Evolutionary conservation across 2,888 invertebrate genomes (phyloP), one percentile per base, ranked within the genome.

Genomic region (Dasysyrphus albostriatus): DNA sequence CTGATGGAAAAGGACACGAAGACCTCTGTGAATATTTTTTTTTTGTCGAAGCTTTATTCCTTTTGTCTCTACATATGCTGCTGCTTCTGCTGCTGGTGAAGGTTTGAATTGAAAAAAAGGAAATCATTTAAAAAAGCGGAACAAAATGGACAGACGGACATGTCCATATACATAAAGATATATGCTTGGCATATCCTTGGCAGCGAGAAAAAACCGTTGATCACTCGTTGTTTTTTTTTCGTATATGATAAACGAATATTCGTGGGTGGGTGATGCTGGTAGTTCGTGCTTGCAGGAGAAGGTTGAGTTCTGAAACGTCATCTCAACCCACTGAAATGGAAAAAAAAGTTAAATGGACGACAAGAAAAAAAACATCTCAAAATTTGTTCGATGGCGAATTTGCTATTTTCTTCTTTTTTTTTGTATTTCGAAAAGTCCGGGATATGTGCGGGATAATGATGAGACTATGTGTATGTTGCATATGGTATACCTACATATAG

Each of bases 31-130:
- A 29, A 70, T 16, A 14, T 49, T 56, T 63, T 56, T n/a, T 69
- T 56, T 69, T 77, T 79, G 32, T 61, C 39, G 16, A 29, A 29
- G 19, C 54, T 67, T 75, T 61, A 39, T 51, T 77, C 59, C 77
- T 82, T 82, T 87, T 83, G 87, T 87, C 75, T 72, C 76, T 87
- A 75, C 83, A 83, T 87, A 83, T 87, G 83, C 83, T 87, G 83
- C 83, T 82, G 49, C 58, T 82, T 69, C 74, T 82, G 44, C 76
- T 70, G 83, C 49, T 63, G 47, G 34, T 83, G 85, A 87, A 75
- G 85, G 69, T 87, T 82, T 51, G 29, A 70, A 75, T 75, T 65
- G 14, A 29, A 37, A 39, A 73, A 70, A 70, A 59, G 72, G 58
- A 75, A 75, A 75, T 73, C 69, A 56, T 56, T 72, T 67, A 54